These are phyloP conservation scores for Smutsia gigantea DNA, from an alignment of 2,797 vertebrate genomes.

Conservation along the genomic window DNA sequence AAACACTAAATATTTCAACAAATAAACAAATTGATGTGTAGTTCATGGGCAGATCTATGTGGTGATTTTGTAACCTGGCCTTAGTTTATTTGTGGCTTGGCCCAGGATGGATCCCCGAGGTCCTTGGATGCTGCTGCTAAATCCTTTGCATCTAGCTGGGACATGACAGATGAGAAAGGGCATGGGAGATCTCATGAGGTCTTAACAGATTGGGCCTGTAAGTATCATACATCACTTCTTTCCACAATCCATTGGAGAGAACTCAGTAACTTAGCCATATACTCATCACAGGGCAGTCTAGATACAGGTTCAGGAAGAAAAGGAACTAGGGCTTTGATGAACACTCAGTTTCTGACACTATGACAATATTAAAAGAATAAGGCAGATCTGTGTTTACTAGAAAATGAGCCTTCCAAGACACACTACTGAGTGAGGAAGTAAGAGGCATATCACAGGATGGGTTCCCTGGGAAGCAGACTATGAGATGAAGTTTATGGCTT, in stretches of 20 bases:
- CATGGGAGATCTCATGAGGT: neutral
- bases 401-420: neutral
- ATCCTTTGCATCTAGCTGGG: neutral
- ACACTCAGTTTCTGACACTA: neutral
- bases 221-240: neutral
- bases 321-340: neutral
- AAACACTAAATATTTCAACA: neutral
- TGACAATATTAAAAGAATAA: neutral
- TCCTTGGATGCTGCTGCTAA: neutral
- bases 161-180: neutral
- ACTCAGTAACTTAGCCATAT: neutral
- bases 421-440: neutral
- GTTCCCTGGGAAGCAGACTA: neutral
- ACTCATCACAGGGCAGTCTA: neutral
- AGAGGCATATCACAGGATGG: neutral
- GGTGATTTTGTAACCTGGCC: neutral
- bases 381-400: neutral
- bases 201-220: neutral
- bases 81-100: neutral
- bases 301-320: neutral
- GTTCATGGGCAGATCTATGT: neutral
- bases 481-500: neutral
- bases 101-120: too few relatives aligned
- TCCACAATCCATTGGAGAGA: neutral
- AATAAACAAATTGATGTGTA: neutral